These are phyloP conservation scores for Mirza zaza DNA, from an alignment of 2,113 vertebrate species.

Conservation along the genomic window DNA sequence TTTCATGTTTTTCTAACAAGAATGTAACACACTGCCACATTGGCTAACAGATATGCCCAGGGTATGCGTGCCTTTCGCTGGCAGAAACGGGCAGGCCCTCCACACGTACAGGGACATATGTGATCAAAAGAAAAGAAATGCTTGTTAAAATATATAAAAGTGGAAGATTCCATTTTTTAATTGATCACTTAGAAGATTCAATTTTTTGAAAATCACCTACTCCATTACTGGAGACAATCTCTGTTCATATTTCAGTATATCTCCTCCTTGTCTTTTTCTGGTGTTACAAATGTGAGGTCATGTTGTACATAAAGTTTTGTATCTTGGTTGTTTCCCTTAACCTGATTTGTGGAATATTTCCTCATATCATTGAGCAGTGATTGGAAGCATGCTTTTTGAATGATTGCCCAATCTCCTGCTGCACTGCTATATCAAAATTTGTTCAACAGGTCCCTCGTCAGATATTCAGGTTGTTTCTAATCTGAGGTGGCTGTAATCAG, in stretches of 20 bases:
- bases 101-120: accelerated
- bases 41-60: not conserved
- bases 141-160: not conserved
- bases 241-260: not conserved
- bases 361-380: not conserved
- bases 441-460: not conserved
- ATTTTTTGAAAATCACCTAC: not conserved
- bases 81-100: not conserved
- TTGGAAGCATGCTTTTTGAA: not conserved
- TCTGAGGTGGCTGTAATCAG: not conserved
- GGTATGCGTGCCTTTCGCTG: accelerated
- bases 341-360: not conserved
- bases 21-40: not conserved
- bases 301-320: not conserved
- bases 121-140: not conserved
- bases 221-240: not conserved
- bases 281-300: not conserved
- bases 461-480: not conserved
- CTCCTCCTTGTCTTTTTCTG: not conserved
- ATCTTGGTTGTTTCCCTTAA: not conserved
- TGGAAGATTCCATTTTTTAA: not conserved
- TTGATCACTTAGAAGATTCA: not conserved
- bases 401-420: not conserved
- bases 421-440: not conserved
- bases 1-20: not conserved